A percentile compares a stretch with the other conserved stretches of the same genome.
Conservation (phyloP, 1,140 invertebrate genomes). For the Potamilus streckersoni region DNA sequence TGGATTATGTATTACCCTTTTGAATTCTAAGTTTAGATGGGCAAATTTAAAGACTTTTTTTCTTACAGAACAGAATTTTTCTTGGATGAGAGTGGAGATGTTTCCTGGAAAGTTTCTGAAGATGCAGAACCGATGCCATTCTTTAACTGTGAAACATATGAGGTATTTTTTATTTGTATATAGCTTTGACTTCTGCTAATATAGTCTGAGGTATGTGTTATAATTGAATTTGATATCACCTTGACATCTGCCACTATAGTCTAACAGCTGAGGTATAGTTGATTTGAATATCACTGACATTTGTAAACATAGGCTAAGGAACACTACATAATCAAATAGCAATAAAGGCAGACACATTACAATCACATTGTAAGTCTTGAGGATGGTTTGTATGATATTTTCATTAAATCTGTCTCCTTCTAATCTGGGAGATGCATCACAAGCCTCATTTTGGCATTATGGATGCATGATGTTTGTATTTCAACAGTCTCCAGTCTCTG, state of each 20-base stretch:
- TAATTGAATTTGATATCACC: not conserved
- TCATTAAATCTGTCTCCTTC: no score
- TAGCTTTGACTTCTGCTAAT: not conserved
- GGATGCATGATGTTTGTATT: no score
- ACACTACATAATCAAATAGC: no score
- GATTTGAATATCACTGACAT: not conserved
- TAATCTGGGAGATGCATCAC: no score
- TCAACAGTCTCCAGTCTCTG: no score
- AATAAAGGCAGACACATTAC: no score
- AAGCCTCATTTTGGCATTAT: no score
- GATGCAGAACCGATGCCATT: conserved; percentile 74
- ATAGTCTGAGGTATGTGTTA: not conserved
- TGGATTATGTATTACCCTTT: no score
- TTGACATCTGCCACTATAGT: not conserved
- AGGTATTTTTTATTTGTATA: conserved; percentile 57
- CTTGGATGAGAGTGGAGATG: conserved; percentile 76
- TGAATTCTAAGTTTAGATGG: no score
- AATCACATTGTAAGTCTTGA: no score
- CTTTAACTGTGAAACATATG: conserved; percentile 78
- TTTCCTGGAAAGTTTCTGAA: conserved; percentile 74
- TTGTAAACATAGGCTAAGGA: not conserved
- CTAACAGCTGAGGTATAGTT: conserved; percentile 73
- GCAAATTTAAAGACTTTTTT: conserved; percentile 11
- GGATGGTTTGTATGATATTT: no score
- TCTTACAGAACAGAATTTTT: conserved; percentile 74